Conservation (phyloP, 2,888 invertebrate genomes). For the Charanyca ferruginea region DNA sequence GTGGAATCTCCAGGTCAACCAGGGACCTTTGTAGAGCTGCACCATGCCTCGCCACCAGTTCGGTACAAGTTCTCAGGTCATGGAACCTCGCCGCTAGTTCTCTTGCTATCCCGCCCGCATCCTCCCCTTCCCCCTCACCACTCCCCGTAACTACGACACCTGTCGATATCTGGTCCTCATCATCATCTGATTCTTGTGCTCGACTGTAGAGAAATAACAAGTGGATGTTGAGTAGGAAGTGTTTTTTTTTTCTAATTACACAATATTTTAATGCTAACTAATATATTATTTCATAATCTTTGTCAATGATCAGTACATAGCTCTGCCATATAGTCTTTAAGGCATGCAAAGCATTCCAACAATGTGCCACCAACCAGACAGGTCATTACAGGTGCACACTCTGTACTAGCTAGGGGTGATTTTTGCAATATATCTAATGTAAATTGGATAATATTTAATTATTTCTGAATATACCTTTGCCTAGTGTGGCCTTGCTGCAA, state of each 20-base stretch:
- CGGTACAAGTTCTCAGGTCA: conserved; percentile 97
- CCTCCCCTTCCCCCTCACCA: conserved; percentile 91
- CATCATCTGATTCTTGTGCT: conserved; percentile 94
- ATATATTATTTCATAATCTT: conserved; percentile 19
- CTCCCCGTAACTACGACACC: conserved; percentile 86
- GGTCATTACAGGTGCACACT: background rate
- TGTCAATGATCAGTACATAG: conserved; percentile 7
- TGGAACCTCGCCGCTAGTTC: conserved; percentile 95
- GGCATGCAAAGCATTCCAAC: conserved; percentile 18
- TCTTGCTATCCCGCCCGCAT: conserved; percentile 92
- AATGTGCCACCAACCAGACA: conserved; percentile 1
- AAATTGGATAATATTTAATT: background rate
- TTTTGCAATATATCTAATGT: no score
- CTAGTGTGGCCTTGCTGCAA: background rate
- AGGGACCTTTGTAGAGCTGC: conserved; percentile 95
- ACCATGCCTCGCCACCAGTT: conserved; percentile 97
- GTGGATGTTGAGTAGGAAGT: no score
- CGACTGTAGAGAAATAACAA: conserved; percentile 76
- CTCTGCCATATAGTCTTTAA: background rate
- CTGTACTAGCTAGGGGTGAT: no score
- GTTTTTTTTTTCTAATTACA: background rate
- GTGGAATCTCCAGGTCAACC: conserved; percentile 94
- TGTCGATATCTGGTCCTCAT: conserved; percentile 92
- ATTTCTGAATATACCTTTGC: conserved; percentile 2
- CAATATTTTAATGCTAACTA: conserved; percentile 1